Percentiles rank a stretch among this genome's conserved stretches.
Conservation (phyloP, 1,140 invertebrate genomes). For the Drosophila subpulchrella region DNA sequence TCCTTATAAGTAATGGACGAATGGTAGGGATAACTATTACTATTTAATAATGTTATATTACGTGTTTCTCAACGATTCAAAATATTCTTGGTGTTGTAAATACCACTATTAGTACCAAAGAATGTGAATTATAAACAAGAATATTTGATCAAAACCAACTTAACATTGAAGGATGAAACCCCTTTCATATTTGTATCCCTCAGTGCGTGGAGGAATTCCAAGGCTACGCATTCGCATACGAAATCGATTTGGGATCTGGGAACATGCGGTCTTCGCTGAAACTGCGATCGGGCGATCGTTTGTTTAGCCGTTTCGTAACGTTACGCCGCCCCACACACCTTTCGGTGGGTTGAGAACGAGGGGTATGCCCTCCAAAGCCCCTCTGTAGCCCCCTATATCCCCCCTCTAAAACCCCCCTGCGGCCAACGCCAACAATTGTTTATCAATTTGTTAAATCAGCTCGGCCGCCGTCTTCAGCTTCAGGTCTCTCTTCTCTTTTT, state of each 20-base stretch:
- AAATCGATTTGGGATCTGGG: conserved; percentile 49
- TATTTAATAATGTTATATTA: too few relatives aligned
- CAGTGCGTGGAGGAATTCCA: conserved; percentile 33
- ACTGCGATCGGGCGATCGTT: conserved; percentile 61
- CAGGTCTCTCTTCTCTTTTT: conserved; percentile 8
- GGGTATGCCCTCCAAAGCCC: background rate
- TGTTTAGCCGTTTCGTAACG: conserved; percentile 79
- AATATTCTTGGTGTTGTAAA: too few relatives aligned
- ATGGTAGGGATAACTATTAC: too few relatives aligned
- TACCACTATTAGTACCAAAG: too few relatives aligned
- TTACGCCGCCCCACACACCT: conserved; percentile 57
- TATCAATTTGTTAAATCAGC: conserved; percentile 83
- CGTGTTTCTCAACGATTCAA: too few relatives aligned
- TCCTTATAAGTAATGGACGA: too few relatives aligned
- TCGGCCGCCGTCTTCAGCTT: conserved; percentile 40
- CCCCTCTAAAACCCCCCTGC: background rate
- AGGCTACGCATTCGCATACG: conserved; percentile 40
- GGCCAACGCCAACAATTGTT: conserved; percentile 81
- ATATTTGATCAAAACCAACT: background rate
- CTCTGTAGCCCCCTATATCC: background rate
- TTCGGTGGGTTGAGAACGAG: background rate
- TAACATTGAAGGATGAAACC: background rate
- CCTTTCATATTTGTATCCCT: background rate
- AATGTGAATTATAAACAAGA: too few relatives aligned
- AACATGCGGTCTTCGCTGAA: conserved; percentile 42